These are phyloP conservation scores for Macroramphosus scolopax DNA, from an alignment of 2,797 vertebrate species.

Conservation along the genomic window DNA sequence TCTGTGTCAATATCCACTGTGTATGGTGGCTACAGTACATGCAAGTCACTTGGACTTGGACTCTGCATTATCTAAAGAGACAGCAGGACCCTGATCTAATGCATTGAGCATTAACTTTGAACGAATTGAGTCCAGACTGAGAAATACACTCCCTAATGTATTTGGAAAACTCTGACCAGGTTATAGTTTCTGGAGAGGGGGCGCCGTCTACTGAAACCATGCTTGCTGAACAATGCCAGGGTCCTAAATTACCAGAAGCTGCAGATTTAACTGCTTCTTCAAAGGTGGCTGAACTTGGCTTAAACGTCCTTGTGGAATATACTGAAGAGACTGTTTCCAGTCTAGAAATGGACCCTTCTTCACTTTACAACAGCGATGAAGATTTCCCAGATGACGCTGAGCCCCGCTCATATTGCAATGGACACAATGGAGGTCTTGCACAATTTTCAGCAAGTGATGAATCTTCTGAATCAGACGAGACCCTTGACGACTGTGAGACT, in stretches of 20 bases:
- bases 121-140: constrained; percentile 22
- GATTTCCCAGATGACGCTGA: constrained; percentile 35
- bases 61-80: constrained; percentile 30
- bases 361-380: constrained; percentile 22
- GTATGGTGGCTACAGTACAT: constrained; percentile 46
- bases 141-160: constrained; percentile 51
- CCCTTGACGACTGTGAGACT: constrained; percentile 37
- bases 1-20: constrained; percentile 48
- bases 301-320: constrained; percentile 56
- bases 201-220: constrained; percentile 48
- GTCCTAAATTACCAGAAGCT: constrained; percentile 51
- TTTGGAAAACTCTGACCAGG: constrained; percentile 65
- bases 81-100: constrained; percentile 32
- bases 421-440: constrained; percentile 46
- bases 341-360: constrained; percentile 41
- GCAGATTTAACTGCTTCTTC: constrained; percentile 44
- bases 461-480: constrained; percentile 47
- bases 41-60: constrained; percentile 46
- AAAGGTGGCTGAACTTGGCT: constrained; percentile 41
- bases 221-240: constrained; percentile 67
- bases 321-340: constrained; percentile 37
- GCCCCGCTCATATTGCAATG: constrained; percentile 35
- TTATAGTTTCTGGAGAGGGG: constrained; percentile 39
- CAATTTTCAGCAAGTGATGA: constrained; percentile 45
- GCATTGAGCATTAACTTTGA: constrained; percentile 52